A percentile compares a stretch with the other conserved stretches of the same genome.
These are phyloP conservation scores for Parotocinclus haroldoi DNA, from an alignment of 2,797 vertebrate genomes.

Conservation along the genomic window DNA sequence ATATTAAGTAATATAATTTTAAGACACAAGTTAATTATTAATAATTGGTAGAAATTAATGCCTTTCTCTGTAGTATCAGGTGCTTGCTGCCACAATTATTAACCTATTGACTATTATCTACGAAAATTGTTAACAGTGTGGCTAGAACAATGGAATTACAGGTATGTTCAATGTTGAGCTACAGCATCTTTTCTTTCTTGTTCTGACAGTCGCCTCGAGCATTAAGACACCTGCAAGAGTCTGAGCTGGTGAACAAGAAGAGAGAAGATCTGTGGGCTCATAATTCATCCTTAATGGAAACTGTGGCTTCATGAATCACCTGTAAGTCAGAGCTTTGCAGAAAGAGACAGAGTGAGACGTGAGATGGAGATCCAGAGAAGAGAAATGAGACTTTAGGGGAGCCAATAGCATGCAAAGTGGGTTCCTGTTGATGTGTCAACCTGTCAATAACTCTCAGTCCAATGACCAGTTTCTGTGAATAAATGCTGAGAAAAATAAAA, in stretches of 20 bases:
- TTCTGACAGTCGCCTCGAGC: constrained; percentile 19
- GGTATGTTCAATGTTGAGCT: constrained; percentile 2
- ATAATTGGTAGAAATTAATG: too few relatives aligned
- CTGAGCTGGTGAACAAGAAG: constrained; percentile 27
- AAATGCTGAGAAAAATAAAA: too few relatives aligned
- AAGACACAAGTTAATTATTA: too few relatives aligned
- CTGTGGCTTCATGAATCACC: constrained; percentile 37
- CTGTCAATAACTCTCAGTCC: constrained; percentile 49
- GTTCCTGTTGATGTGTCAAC: constrained; percentile 50
- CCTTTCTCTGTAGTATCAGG: too few relatives aligned
- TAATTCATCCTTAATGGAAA: constrained; percentile 45
- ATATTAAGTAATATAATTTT: too few relatives aligned
- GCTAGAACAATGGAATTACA: not conserved
- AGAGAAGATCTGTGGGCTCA: constrained; percentile 36
- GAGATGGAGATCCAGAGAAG: not conserved
- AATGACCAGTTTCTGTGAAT: constrained; percentile 51
- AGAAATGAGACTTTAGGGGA: constrained; percentile 15
- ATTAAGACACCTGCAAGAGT: constrained; percentile 8
- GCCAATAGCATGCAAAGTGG: constrained; percentile 47
- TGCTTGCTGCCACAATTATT: too few relatives aligned
- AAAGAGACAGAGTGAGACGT: not conserved
- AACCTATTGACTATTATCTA: too few relatives aligned
- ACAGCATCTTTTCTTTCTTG: constrained; percentile 19
- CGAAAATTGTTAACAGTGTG: too few relatives aligned
- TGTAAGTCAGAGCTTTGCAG: constrained; percentile 23